Evolutionary conservation across 2,113 vertebrate species (phyloP), one percentile per base, ranked within the genome.

Genomic region (Pungitius pungitius): DNA sequence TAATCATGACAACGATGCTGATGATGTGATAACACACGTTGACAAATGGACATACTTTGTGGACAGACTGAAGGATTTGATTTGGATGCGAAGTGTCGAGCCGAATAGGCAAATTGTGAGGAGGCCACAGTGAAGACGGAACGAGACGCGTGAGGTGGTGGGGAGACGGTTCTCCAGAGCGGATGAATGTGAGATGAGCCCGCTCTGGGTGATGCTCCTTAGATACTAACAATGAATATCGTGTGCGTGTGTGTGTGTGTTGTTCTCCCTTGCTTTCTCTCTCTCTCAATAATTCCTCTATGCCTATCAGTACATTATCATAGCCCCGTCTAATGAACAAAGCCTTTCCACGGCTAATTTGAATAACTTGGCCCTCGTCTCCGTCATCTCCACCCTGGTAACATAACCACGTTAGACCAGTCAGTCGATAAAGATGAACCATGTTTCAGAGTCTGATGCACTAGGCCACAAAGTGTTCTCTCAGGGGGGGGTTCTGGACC

Each of bases 51-150:
- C 47, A 63, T 66, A 35, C 55, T 67, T 80, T 63, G 55, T 26
- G 51, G 51, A 49, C 20, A 37, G 72, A 69, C 63, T 20, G 62
- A 37, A 17, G 27, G 45, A 84, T 79, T 66, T 58, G 55, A 85
- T 88, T 82, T 85, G 54, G 77, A 76, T 60, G 18, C 24, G 62
- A 81, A 86, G 74, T 79, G 60, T 61, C 24, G 30, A 75, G 49
- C 33, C 57, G 56, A 39, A 10, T 73, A 56, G 58, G 45, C 64
- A 35, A 69, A 26, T 59, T 24, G 43, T 24, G 37, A 58, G 49
- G 60, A 13, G 33, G 39, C 49, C 54, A 55, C 33, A 8, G 22
- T 47, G 61, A 39, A 73, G 42, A 20, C 3, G 17, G 66, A 69
- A 68, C 35, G 52, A 61, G 51, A 68, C 22, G 39, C 33, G 22